A percentile compares a stretch with the other conserved stretches of the same genome.
Conservation (phyloP, 2,797 vertebrate species). For the Microtus obscurus region DNA sequence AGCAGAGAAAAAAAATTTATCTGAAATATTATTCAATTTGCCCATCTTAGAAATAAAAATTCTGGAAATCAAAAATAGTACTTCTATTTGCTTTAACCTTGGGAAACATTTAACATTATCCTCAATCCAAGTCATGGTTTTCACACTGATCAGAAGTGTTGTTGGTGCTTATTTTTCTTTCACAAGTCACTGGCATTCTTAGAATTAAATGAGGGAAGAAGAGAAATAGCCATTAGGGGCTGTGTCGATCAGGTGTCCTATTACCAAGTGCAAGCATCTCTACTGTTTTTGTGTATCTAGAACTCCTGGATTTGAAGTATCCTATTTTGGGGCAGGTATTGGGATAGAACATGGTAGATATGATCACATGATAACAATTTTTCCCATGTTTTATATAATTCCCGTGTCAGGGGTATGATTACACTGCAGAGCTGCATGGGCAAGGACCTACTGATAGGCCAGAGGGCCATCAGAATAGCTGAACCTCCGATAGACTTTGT, state of each 20-base stretch:
- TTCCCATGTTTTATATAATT: conserved; percentile 22
- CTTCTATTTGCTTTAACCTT: conserved; percentile 42
- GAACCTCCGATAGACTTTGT: background rate
- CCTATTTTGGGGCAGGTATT: background rate
- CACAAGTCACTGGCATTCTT: conserved; percentile 13
- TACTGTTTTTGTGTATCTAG: background rate
- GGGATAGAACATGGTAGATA: background rate
- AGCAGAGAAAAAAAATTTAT: conserved; percentile 43
- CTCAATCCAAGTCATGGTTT: background rate
- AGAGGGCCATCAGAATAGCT: background rate
- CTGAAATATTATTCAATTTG: conserved; percentile 26
- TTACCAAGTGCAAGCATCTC: background rate
- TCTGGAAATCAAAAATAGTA: conserved; percentile 44
- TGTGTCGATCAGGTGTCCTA: background rate
- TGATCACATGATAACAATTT: background rate
- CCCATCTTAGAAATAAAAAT: background rate
- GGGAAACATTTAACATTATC: conserved; percentile 23
- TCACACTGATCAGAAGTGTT: background rate
- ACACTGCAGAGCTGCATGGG: background rate
- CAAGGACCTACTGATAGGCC: background rate
- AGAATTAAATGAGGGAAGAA: conserved; percentile 6
- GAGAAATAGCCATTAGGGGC: conserved; percentile 32
- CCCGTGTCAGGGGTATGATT: background rate
- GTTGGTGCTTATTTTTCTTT: conserved; percentile 45
- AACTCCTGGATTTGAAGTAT: background rate